Base-by-base conservation (phyloP, 2,888 invertebrate genomes). In the Drosophila mulleri region DNA sequence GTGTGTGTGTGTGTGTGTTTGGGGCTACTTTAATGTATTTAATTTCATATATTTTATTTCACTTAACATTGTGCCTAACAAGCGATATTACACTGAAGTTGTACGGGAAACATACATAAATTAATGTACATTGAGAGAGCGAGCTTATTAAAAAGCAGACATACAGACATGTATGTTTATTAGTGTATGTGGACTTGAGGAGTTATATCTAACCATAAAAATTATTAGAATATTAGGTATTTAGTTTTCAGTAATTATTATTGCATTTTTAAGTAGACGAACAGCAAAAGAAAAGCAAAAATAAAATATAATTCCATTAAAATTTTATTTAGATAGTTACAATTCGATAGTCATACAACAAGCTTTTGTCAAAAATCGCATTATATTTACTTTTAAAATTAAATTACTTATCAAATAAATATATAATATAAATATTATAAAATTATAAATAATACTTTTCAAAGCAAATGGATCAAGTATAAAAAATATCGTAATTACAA, bases 11-110 rank as follows among this genome's bases (percentile, higher is more conserved):
- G 50, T 23, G 32, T 48, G 32, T 59, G 42, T 62, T 35, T 63
- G 52, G 18, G 26, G 45, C 20, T 72, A 68, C 77, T 81, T 83
- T 86, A 83, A 81, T 75, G 67, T 67, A 67, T 76, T 80, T 79
- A 62, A 72, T 72, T 77, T 77, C 54, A 67, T 50, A 44, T 26
- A 20, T 14, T 73, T 74, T 73, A 72, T 50, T 67, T 68, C 53
- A 60, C 53, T 78, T 67, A 67, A 71, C 67, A 80, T 68, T 23
- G 44, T 39, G 14, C 20, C 53, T 32, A 54, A 47, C 23, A 42
- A 58, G 58, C 29, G 6, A 52, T 57, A 50, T 41, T 8, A 35
- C 41, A 23, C 39, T 14, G 14, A 42, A 47, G 41, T 52, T 73
- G 60, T 48, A 35, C 29, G 29, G 47, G 23, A 26, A 26, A 26